Evolutionary conservation across 2,797 vertebrate species (phyloP).

Genomic region (Artibeus lituratus): DNA sequence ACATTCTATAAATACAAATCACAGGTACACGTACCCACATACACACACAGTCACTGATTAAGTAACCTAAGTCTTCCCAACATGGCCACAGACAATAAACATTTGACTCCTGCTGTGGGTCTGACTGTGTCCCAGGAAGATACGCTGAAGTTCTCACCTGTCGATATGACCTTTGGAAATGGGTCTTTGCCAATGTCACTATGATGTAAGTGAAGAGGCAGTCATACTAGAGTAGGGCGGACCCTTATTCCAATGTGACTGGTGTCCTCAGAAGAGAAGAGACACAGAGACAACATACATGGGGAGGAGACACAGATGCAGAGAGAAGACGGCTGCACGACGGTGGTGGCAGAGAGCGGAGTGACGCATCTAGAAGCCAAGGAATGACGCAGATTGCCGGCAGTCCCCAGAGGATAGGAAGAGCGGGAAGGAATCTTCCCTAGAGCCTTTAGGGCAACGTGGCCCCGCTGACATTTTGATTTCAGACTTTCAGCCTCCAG

Average conservation of each 20-base stretch:
- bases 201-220: neutral
- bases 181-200: neutral
- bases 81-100: neutral
- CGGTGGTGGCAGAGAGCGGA: fast-evolving
- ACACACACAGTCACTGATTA: neutral
- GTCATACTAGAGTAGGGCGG: neutral
- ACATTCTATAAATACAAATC: neutral
- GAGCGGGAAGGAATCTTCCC: neutral
- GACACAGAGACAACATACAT: neutral
- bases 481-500: neutral
- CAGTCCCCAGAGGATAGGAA: neutral
- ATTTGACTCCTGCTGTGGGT: neutral
- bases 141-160: neutral
- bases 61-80: neutral
- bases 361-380: fast-evolving
- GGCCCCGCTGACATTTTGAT: neutral
- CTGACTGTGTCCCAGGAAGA: neutral
- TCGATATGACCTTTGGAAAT: neutral
- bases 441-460: neutral
- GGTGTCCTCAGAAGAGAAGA: neutral
- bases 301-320: neutral
- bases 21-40: neutral
- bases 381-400: fast-evolving
- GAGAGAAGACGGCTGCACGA: neutral
- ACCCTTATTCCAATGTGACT: neutral